A percentile compares a stretch with the other conserved stretches of the same genome.
phyloP scores from a whole-genome alignment of 2,113 vertebrate genomes.

The human (Homo sapiens) region DNA sequence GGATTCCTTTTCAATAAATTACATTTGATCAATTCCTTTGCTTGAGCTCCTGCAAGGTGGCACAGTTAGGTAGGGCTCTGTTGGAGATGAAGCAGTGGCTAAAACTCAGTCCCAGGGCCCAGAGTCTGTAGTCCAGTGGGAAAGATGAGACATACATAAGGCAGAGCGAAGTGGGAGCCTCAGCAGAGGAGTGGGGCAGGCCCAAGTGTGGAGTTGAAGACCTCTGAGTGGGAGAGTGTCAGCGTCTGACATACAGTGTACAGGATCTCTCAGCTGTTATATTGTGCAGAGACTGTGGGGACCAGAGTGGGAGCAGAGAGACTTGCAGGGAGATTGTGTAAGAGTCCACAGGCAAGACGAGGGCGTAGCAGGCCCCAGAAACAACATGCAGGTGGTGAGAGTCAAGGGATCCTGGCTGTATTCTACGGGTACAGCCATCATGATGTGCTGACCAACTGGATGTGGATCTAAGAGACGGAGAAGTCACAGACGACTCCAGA shows the following conservation, averaged over 20 bases:
- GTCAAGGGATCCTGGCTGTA: not conserved
- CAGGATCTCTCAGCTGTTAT: not conserved
- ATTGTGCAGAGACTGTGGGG: not conserved
- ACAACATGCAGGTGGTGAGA: not conserved
- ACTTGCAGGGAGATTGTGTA: not conserved
- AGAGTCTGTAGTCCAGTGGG: not conserved
- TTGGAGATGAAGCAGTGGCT: not conserved
- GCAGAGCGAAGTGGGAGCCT: not conserved
- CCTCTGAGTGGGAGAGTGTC: not conserved
- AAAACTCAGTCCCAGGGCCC: not conserved
- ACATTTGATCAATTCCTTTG: not conserved
- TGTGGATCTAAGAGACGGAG: not conserved
- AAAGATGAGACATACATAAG: not conserved
- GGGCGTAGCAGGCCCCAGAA: not conserved
- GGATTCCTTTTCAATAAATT: not conserved
- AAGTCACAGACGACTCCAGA: not conserved
- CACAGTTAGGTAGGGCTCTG: not conserved
- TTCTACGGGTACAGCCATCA: not conserved
- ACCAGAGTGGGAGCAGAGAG: not conserved
- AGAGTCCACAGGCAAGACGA: not conserved
- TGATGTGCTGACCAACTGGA: not conserved
- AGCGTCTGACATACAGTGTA: not conserved
- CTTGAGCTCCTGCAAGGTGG: not conserved
- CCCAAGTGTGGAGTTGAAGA: not conserved
- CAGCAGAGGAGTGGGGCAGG: not conserved